Evolutionary conservation across 2,888 invertebrate species (phyloP), one percentile per base, ranked within the genome.

Genomic region (Agrilus biguttatus): DNA sequence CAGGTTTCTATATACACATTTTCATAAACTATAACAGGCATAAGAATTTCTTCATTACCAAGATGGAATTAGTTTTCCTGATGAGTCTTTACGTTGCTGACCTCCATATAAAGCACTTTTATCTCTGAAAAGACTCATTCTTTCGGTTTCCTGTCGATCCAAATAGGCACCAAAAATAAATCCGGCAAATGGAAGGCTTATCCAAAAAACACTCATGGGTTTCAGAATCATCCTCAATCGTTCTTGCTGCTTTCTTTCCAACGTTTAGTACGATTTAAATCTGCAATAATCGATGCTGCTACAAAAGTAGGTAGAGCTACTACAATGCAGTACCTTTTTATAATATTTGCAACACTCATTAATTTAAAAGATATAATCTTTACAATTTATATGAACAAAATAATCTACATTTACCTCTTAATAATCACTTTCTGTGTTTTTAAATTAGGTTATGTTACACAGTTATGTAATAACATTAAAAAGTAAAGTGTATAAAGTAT

Each of bases 71-170:
- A 69, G 59, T 46, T 81, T 78, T 7, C 78, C 82, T 49, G 75
- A 73, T 51, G 77, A 75, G 2, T 77, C 66, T 35, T 60, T 66
- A 45, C 80, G 72, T 28, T 28, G 28, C 4, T 28, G 28, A 28
- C 28, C 28, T 17, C 83, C 84, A 59, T 80, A 90, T 34, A 90
- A 65, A 39, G 78, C 75, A 56, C 87, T 87, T 60, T 82, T 87
- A 59, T 90, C 89, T 46, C 88, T 72, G 61, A 80, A 90, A 51
- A 63, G 66, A 0, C 73, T 70, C 77, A 86, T 76, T 43, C 86
- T 73, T 46, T 80, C 69, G 1, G 80, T 80, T 67, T 88, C 86
- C 52, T 74, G 69, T 5, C 67, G 65, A 57, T 87, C 84, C 42
- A 87, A 53, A 50, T 63, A 79, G 54, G 70, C 69, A 1, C 87